Evolutionary conservation across 2,113 vertebrate species (phyloP), one percentile per base, ranked within the genome.

Genomic region (Chaenocephalus aceratus): DNA sequence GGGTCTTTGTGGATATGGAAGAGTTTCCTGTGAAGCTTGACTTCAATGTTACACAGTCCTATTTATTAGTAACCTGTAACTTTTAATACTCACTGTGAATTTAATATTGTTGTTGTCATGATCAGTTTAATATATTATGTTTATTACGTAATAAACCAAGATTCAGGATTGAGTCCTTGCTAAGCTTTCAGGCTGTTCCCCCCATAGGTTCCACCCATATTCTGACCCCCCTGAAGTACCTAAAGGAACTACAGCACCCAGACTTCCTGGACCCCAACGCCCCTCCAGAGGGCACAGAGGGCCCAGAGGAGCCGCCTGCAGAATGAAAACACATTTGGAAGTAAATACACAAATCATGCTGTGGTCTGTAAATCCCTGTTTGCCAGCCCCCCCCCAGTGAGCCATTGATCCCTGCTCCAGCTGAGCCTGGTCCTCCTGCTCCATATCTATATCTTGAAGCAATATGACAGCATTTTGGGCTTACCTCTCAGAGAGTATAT

Each of bases 211-310:
- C 97, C 94, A 98, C 97, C 90, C 97, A 99, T 92, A 97, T 96
- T 90, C 94, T 98, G 87, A 99, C 97, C 85, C 98, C 98, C 82
- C 95, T 94, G 88, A 98, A 97, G 92, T 99, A 98, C 95, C 95
- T 99, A 89, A 97, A 96, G 96, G 97, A 98, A 92, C 96, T 99
- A 89, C 97, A 98, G 94, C 97, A 99, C 95, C 95, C 96, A 89
- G 98, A 99, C 96, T 99, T 99, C 96, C 91, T 97, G 94, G 97
- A 99, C 93, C 97, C 97, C 81, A 97, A 95, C 88, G 94, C 96
- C 89, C 95, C 95, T 91, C 95, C 97, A 91, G 97, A 30, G 30
- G 30, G 30, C 30, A 4, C 30, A 30, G 30, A 99, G 93, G 96
- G 26, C 26, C 92, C 66, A 0, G 86, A 87, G 56, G 85, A 91